Base-by-base conservation (phyloP, 2,888 invertebrate genomes). In the Synergus umbraculus region DNA sequence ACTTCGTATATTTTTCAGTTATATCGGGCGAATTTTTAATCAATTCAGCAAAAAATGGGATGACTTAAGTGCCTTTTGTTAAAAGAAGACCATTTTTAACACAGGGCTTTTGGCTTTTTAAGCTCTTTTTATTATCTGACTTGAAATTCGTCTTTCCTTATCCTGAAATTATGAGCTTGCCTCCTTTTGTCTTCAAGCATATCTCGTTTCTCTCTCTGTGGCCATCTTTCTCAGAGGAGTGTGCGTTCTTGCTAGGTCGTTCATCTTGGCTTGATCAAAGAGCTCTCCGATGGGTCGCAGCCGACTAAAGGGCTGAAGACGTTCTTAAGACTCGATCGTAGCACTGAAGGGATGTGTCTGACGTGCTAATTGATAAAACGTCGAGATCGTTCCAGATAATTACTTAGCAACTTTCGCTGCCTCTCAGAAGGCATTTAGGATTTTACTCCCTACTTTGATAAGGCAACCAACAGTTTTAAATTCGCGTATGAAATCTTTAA, bases 241-340 rank as follows among this genome's bases (percentile, higher is more conserved):
- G 22, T 22, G 79, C 80, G 80, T 73, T 79, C 79, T 79, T 76
- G 80, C 80, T 83, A 77, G 76, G 73, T 80, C 76, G 82, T 83
- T 83, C 60, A 79, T 81, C 81, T 82, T 83, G 80, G 82, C 83
- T 81, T 83, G 83, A 83, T 83, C 82, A 83, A 83, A 83, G 83
- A 79, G 82, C 83, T 83, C 82, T 81, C 80, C 22, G 79, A 80
- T 78, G 76, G 81, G 77, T 81, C 79, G 76, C 78, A 79, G 80
- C 76, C 76, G 54, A 78, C 78, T 82, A 81, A 83, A 83, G 83
- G 81, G 82, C 80, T 79, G 76, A 69, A 79, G 64, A 76, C 78
- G 78, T 83, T 83, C 82, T 82, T 82, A 81, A 83, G 79, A 83
- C 80, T 82, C 78, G 80, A 83, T 79, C 82, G 81, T 79, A 79